Percentiles rank a stretch among this genome's conserved stretches.
Evolutionary conservation across 2,888 invertebrate species (phyloP).

Genomic region (Charanyca ferruginea): DNA sequence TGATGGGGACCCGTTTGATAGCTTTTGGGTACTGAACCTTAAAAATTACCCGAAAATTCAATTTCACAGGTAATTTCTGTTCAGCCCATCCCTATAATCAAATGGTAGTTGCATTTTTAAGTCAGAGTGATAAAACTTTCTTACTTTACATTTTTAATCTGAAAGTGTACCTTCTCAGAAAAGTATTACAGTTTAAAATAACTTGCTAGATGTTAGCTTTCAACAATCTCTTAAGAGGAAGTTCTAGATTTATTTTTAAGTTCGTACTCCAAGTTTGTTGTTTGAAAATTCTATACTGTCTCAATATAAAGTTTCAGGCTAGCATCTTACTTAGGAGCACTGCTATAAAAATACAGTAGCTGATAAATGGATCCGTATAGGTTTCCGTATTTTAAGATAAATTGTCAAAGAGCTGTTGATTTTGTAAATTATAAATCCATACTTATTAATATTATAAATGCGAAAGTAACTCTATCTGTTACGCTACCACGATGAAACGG

Average conservation of each 20-base stretch:
- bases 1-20: too few relatives aligned
- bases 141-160: constrained; percentile 28
- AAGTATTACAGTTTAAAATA: constrained; percentile 34
- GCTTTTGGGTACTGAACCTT: too few relatives aligned
- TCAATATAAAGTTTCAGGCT: constrained; percentile 1
- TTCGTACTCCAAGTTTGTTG: constrained; percentile 5
- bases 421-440: too few relatives aligned
- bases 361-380: background rate
- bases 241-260: constrained; percentile 23
- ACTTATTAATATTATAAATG: too few relatives aligned
- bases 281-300: background rate
- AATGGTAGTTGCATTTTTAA: background rate
- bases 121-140: background rate
- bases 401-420: too few relatives aligned
- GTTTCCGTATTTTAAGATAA: too few relatives aligned
- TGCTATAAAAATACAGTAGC: background rate
- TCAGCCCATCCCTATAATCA: too few relatives aligned
- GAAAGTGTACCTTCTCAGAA: constrained; percentile 9
- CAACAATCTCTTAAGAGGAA: constrained; percentile 14
- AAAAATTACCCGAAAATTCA: too few relatives aligned
- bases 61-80: too few relatives aligned
- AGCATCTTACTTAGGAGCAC: background rate
- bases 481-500: too few relatives aligned
- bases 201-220: constrained; percentile 4
- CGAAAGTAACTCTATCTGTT: too few relatives aligned